A percentile compares a stretch with the other conserved stretches of the same genome.
phyloP scores from a whole-genome alignment of 37 sponge, comb jelly and placozoan species.

The Amphimedon queenslandica region DNA sequence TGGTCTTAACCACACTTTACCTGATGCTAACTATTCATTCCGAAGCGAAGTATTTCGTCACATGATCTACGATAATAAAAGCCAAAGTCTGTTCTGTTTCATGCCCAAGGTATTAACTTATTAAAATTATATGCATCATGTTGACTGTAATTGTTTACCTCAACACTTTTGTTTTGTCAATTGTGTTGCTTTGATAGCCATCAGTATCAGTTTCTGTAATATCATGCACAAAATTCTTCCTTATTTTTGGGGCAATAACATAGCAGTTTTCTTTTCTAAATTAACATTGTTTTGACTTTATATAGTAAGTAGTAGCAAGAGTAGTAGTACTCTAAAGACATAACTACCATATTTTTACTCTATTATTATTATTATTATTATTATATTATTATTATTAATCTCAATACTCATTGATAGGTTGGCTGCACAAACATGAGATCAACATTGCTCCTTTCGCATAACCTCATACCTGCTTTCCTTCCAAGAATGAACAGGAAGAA shows the following conservation, averaged over 20 bases:
- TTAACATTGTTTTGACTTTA: too few relatives aligned
- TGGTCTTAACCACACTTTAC: not conserved
- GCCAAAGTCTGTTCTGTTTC: slow-evolving; percentile 23
- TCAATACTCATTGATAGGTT: slow-evolving; percentile 16
- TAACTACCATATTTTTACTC: too few relatives aligned
- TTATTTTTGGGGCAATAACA: too few relatives aligned
- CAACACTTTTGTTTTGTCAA: too few relatives aligned
- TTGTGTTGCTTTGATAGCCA: too few relatives aligned
- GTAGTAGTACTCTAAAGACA: too few relatives aligned
- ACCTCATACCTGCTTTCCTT: not conserved
- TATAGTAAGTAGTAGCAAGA: too few relatives aligned
- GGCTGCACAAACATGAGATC: slow-evolving; percentile 26
- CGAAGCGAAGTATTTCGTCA: slow-evolving; percentile 18
- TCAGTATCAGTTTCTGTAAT: too few relatives aligned
- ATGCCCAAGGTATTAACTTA: slow-evolving; percentile 34
- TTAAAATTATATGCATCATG: too few relatives aligned
- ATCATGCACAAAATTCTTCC: too few relatives aligned
- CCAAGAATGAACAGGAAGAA: not conserved
- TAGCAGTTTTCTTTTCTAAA: too few relatives aligned
- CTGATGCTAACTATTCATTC: not conserved
- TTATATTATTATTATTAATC: not conserved
- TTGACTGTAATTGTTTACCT: too few relatives aligned
- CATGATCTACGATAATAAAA: slow-evolving; percentile 13
- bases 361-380: not conserved
- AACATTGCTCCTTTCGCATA: slow-evolving; percentile 9